These are phyloP conservation scores for Galerucella nymphaeae DNA, from an alignment of 2,888 invertebrate species.

Conservation along the genomic window DNA sequence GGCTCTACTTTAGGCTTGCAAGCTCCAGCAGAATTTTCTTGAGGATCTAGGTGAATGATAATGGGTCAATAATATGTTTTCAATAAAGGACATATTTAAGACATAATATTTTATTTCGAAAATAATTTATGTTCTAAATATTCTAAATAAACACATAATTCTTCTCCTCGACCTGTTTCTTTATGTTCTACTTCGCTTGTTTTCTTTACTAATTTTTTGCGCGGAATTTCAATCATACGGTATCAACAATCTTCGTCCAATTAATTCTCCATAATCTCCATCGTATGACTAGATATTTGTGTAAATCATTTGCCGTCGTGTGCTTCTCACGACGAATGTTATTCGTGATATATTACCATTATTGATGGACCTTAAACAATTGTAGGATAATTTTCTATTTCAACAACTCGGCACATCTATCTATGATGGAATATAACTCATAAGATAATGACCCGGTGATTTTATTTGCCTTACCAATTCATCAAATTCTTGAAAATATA, in stretches of 20 bases:
- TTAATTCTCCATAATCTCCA: background rate
- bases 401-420: background rate
- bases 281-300: constrained; percentile 14
- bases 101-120: no score
- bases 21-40: no score
- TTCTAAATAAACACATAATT: no score
- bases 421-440: constrained; percentile 16
- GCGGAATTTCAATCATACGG: background rate
- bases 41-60: no score
- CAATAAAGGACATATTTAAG: no score
- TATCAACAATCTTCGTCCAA: background rate
- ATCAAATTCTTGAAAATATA: background rate
- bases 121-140: no score
- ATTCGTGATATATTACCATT: constrained; percentile 9
- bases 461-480: constrained; percentile 11
- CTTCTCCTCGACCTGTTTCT: no score
- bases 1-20: no score
- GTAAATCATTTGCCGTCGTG: constrained; percentile 9
- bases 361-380: constrained; percentile 8
- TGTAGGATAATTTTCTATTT: constrained; percentile 18
- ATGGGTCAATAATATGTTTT: no score
- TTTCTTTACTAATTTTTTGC: background rate
- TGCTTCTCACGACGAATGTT: constrained; percentile 9
- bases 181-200: no score
- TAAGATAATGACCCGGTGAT: constrained; percentile 6